A percentile compares a stretch with the other conserved stretches of the same genome.
Evolutionary conservation across 2,888 invertebrate genomes (phyloP).

Genomic region (Eupelmus urozonus): DNA sequence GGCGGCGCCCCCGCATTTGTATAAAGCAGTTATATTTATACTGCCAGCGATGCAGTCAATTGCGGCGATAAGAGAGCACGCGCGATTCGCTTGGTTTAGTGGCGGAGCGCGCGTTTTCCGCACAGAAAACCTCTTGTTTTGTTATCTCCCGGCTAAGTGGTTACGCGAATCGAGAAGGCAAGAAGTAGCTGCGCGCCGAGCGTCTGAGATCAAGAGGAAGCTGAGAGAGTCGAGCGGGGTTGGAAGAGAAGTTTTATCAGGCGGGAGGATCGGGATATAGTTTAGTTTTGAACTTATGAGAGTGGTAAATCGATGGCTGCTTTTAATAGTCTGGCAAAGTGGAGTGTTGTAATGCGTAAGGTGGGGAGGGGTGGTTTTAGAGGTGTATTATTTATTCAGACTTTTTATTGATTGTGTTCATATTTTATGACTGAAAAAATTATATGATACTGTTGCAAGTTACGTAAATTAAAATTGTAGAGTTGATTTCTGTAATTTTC

Average conservation of each 20-base stretch:
- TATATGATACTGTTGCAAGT: no score
- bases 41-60: conserved; percentile 63
- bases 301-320: no score
- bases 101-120: conserved; percentile 54
- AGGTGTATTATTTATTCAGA: no score
- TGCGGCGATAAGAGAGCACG: conserved; percentile 61
- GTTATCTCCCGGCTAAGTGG: conserved; percentile 65
- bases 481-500: no score
- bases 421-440: no score
- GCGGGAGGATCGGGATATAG: not conserved
- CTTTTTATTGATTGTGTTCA: no score
- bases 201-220: not conserved
- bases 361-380: no score
- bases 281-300: conserved; percentile 4
- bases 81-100: conserved; percentile 58
- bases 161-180: conserved; percentile 59
- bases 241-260: conserved; percentile 33
- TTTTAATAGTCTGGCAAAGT: no score
- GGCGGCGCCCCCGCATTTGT: conserved; percentile 50
- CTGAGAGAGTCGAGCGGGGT: not conserved
- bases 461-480: no score
- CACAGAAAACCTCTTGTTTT: conserved; percentile 65
- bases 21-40: conserved; percentile 63
- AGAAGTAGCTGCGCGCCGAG: not conserved
- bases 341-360: no score